A percentile compares a stretch with the other conserved stretches of the same genome.
These are phyloP conservation scores for Pitta sordida DNA, from an alignment of 2,113 vertebrate species.

Conservation along the genomic window DNA sequence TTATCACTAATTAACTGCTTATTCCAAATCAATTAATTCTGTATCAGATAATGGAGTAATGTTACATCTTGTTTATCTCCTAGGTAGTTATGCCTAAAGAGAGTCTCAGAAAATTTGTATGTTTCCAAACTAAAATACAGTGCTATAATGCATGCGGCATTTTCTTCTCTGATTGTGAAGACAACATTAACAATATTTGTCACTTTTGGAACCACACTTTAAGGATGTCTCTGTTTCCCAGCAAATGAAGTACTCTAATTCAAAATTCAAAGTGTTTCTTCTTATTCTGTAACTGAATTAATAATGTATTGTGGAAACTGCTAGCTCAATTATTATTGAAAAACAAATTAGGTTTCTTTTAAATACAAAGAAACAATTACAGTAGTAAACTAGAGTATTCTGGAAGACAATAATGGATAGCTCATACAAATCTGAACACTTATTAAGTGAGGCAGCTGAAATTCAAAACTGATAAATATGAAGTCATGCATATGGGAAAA, in stretches of 20 bases:
- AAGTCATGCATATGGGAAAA: conserved; percentile 26
- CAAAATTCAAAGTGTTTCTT: background rate
- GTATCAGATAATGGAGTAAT: background rate
- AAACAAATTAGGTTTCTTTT: conserved; percentile 11
- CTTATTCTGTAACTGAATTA: conserved; percentile 11
- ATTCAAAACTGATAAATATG: conserved; percentile 14
- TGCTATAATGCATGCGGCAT: background rate
- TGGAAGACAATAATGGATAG: conserved; percentile 10
- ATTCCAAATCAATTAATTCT: background rate
- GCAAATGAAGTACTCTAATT: background rate
- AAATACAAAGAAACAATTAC: conserved; percentile 14
- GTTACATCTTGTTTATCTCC: background rate
- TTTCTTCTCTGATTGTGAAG: background rate
- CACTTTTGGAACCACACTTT: background rate
- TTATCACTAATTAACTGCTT: background rate
- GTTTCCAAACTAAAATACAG: background rate
- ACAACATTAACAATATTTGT: background rate
- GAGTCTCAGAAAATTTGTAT: background rate
- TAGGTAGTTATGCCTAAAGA: background rate
- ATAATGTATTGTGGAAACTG: conserved; percentile 27
- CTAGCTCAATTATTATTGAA: background rate
- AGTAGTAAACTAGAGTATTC: background rate
- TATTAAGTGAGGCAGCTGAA: conserved; percentile 3
- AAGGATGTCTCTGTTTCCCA: background rate
- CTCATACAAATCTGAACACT: background rate